Conservation (phyloP, 2,113 vertebrate genomes). For the Microcebus murinus region DNA sequence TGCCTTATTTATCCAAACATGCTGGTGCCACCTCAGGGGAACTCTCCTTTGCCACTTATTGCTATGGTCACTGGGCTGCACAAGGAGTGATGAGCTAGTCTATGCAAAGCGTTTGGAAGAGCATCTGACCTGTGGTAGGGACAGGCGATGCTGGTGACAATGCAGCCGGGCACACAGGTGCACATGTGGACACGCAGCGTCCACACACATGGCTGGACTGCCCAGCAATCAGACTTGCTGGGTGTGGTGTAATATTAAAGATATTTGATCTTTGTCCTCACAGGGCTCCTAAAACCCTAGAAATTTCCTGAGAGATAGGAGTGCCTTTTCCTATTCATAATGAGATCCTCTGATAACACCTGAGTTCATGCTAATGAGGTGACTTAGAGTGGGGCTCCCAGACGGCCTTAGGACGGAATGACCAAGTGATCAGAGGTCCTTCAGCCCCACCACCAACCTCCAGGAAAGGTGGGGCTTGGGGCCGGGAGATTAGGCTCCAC, state of each 20-base stretch:
- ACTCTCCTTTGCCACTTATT: background rate
- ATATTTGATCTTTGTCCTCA: background rate
- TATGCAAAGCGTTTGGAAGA: background rate
- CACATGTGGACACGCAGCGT: background rate
- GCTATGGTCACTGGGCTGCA: background rate
- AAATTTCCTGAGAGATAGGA: background rate
- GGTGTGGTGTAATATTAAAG: background rate
- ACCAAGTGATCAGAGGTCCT: too few species aligned
- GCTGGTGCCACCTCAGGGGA: background rate
- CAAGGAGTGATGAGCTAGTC: background rate
- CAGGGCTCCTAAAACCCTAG: background rate
- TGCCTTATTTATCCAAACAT: background rate
- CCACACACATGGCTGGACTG: background rate
- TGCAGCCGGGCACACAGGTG: accelerated
- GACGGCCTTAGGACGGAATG: background rate
- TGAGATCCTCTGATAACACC: background rate
- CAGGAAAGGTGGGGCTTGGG: background rate
- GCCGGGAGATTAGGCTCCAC: background rate
- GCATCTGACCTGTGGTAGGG: background rate
- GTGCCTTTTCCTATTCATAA: background rate
- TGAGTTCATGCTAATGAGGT: background rate
- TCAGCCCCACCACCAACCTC: background rate
- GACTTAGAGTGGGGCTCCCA: too few species aligned
- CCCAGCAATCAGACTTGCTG: background rate
- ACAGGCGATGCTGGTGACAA: background rate